phyloP scores from a whole-genome alignment of 1,140 invertebrate genomes.

The Polypedilum pembai region DNA sequence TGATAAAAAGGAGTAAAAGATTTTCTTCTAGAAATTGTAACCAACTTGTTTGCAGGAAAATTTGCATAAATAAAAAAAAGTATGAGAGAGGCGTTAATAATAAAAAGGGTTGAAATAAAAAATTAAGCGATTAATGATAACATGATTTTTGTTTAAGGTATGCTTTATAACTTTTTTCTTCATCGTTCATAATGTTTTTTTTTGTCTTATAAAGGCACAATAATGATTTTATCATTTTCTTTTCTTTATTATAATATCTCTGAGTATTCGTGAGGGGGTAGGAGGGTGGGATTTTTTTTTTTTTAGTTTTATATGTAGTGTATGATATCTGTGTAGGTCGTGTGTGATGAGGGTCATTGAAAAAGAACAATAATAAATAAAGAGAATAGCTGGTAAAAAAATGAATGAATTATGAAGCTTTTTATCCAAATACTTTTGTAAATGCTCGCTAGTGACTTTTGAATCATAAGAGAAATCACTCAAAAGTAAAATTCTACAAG shows the following conservation, averaged over 20 bases:
- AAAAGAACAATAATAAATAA: neutral
- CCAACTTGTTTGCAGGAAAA: too few species aligned
- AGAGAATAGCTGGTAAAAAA: neutral
- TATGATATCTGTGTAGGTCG: too few species aligned
- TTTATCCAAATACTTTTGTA: too few species aligned
- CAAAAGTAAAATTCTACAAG: too few species aligned
- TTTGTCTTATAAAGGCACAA: neutral
- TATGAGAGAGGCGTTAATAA: conserved; percentile 7
- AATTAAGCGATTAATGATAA: conserved; percentile 7
- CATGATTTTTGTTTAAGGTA: conserved; percentile 12
- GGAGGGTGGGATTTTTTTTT: too few species aligned
- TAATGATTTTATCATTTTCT: conserved; percentile 19
- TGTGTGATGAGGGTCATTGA: conserved; percentile 8
- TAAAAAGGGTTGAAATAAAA: neutral
- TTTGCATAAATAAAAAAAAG: neutral
- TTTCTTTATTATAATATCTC: conserved; percentile 13
- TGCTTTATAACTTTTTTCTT: neutral
- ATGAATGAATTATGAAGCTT: neutral
- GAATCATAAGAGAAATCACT: too few species aligned
- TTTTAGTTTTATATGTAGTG: too few species aligned
- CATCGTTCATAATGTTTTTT: neutral
- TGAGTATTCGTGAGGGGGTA: neutral
- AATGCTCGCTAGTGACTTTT: too few species aligned
- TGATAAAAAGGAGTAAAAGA: too few species aligned
- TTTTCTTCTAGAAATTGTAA: too few species aligned